Evolutionary conservation across 2,888 invertebrate genomes (phyloP), one percentile per base, ranked within the genome.

Genomic region (Miltochrista miniata): DNA sequence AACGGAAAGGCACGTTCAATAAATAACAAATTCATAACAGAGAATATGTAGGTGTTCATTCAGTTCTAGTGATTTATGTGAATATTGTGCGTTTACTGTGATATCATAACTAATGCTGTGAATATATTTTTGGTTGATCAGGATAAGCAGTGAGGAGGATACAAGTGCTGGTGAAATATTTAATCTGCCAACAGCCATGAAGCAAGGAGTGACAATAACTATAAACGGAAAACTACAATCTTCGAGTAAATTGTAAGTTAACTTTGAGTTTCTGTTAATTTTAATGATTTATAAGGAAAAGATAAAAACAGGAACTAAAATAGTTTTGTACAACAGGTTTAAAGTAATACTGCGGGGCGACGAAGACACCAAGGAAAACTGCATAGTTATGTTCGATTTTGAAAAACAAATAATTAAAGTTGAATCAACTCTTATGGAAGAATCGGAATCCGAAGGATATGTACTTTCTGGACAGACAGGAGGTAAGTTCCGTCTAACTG

Each of bases 1-100:
- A 53, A 47, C 57, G 70, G 71, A 53, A 51, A 48, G 49, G 73
- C 76, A 73, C 72, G 67, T 70, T 58, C 76, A 24, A 7, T 33
- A 18, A 24, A 24, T 36, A 59, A 59, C 55, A 56, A 44, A 50
- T 51, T 43, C 10, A 18, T 52, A 38, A 42, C 48, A 48, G 38
- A 41, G 14, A 58, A 61, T 53, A 49, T 36, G 68, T 68, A 63
- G 30, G 70, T 64, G 42, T 36, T 46, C 10, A 29, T 24, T 11
- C 11, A 10, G 11, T 29, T 13, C 1, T 46, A 35, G 9, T 24
- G 35, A 9, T 24, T 35, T 24, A 12, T 24, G 2, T 15, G 2
- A 13, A n/a, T 14, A 10, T 24, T 44, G 12, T 35, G 35, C 1
- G 7, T 29, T 24, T 45, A 33, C 8, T 45, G 2, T 37, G 14